Conservation (phyloP, 2,113 vertebrate species). For the Aegithalos caudatus region DNA sequence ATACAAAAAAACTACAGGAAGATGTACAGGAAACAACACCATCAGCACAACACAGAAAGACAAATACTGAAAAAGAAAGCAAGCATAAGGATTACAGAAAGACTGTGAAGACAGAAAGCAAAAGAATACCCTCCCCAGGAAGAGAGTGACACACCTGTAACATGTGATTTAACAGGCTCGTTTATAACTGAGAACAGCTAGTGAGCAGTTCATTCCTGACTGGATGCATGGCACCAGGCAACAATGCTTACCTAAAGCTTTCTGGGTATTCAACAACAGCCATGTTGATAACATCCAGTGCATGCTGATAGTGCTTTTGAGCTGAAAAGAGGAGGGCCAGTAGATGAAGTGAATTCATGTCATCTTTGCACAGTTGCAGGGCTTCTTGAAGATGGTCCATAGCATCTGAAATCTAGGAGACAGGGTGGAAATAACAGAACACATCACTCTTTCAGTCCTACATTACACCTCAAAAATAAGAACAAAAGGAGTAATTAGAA, state of each 20-base stretch:
- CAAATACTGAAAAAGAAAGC: not conserved
- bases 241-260: conserved; percentile 87
- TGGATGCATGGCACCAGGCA: not conserved
- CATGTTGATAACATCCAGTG: conserved; percentile 86
- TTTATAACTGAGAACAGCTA: not conserved
- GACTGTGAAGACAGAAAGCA: not conserved
- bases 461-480: not conserved
- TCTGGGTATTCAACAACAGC: conserved; percentile 89
- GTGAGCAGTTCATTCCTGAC: not conserved
- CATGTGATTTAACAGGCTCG: not conserved
- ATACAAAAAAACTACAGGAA: not conserved
- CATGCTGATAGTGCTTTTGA: conserved; percentile 91
- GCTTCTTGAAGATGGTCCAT: conserved; percentile 87
- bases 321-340: conserved; percentile 92
- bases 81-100: not conserved
- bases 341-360: conserved; percentile 89
- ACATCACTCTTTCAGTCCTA: not conserved
- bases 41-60: not conserved
- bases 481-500: not conserved
- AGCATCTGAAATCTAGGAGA: conserved; percentile 85
- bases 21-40: not conserved
- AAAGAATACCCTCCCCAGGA: not conserved
- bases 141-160: not conserved
- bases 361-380: conserved; percentile 80
- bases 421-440: not conserved